Base-by-base conservation (phyloP, 2,888 invertebrate species). In the Idaea dimidiata region DNA sequence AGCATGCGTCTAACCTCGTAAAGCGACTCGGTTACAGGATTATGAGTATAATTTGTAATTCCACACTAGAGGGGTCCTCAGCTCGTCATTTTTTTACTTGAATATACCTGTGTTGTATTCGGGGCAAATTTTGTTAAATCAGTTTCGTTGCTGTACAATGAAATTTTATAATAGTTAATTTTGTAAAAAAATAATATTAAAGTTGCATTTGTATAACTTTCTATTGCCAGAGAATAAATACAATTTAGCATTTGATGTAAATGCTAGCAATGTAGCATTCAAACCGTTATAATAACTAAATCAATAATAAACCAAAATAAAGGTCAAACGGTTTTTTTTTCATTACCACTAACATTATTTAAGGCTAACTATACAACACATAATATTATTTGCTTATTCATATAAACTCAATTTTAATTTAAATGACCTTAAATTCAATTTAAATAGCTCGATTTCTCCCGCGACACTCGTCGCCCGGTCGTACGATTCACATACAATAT, bases 241-340 rank as follows among this genome's bases (percentile, higher is more conserved):
- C 83, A 75, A 88, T 82, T 82, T 62, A 65, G 86, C 86, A 88
- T 88, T 89, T 88, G 87, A 86, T 81, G 81, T 77, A 84, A 84
- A 86, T 90, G 90, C 83, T 85, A 78, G 77, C 69, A 78, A 82
- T 81, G 78, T 79, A 83, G 88, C 89, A 87, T 90, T 90, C 88
- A 77, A 82, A 84, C 87, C 87, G 86, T 87, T 90, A 89, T 84
- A 83, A 85, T 91, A 88, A 87, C 88, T 85, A 89, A 91, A 90
- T 89, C 89, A 85, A 86, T 81, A 86, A 90, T 87, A 88, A 90
- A 88, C 88, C 83, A 82, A 79, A 75, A 82, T 86, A 89, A 85
- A 81, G 81, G 74, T 80, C 71, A 61, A 70, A 64, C 54, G 65
- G 68, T 66, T 76, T 88, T 84, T 78, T 76, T 80, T 74, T 61